Percentiles rank a stretch among this genome's conserved stretches.
Conservation (phyloP, 2,113 vertebrate species). For the Dicrurus megarhynchus region DNA sequence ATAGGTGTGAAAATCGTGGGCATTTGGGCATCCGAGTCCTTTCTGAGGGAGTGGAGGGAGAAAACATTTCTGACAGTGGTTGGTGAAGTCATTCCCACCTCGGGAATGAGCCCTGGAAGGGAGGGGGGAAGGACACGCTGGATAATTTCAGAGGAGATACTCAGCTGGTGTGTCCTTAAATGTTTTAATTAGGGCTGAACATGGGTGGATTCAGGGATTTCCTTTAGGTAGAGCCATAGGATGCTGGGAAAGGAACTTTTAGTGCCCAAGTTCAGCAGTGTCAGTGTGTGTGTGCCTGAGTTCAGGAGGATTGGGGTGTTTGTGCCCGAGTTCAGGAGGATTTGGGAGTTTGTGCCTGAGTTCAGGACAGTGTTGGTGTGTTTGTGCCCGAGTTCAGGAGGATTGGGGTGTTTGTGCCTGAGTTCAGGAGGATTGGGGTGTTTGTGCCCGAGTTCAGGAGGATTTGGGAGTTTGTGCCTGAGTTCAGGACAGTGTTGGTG, state of each 20-base stretch:
- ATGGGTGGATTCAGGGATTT: not conserved
- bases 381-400: not conserved
- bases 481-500: no score
- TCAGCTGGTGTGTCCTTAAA: not conserved
- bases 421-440: no score
- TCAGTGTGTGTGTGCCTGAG: not conserved
- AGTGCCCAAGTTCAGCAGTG: fast-evolving
- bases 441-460: no score
- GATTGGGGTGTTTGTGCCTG: no score
- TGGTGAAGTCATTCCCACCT: not conserved
- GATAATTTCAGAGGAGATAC: not conserved
- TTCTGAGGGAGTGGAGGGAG: not conserved
- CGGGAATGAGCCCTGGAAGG: not conserved
- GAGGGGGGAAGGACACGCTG: not conserved
- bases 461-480: not conserved
- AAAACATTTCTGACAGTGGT: not conserved
- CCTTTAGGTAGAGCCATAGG: not conserved
- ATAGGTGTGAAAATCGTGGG: not conserved
- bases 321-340: no score
- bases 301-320: no score
- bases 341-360: not conserved
- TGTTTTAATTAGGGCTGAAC: not conserved
- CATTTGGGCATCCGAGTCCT: not conserved
- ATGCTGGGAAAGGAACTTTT: not conserved
- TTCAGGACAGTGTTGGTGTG: not conserved